Base-by-base conservation (phyloP, 2,888 invertebrate species). In the Polyommatus icarus region DNA sequence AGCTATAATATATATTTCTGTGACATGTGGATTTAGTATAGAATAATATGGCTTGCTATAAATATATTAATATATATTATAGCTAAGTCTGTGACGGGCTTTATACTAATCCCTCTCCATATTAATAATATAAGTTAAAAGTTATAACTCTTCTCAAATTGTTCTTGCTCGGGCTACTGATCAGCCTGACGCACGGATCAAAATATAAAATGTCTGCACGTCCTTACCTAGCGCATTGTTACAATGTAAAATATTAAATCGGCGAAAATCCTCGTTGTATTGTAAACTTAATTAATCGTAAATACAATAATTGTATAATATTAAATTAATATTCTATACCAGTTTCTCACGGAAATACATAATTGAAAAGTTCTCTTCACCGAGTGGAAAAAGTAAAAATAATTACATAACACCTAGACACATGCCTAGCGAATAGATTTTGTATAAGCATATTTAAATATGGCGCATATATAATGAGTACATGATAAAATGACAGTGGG, bases 381-480 rank as follows among this genome's bases (percentile, higher is more conserved):
- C 20, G 12, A 24, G 61, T n/a, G 61, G 24, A 61, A 67, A 6
- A 32, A 67, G 29, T 18, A 67, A 29, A 67, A 32, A 67, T 6
- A 18, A 32, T 18, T 32, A 24, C 61, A 24, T 61, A 6, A 40
- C 7, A 40, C 1, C 76, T 77, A 77, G 78, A 77, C 77, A 79
- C 72, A 57, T 78, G 36, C n/a, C 59, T 67, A 75, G 71, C 71
- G 29, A 36, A 78, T 77, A 76, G 76, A 77, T 76, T 61, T 78
- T 77, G 72, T 67, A 77, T 78, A 78, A 76, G 79, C 78, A 78
- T 61, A 78, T 76, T 24, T 57, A 54, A 80, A 78, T 76, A 78
- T 76, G 80, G 78, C 79, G 79, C 78, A 77, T 78, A 79, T 29
- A 76, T 71, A 76, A 67, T 29, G 57, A 77, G 76, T 78, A 78